Conservation (phyloP, 2,888 invertebrate species). For the Andrena bucephala region DNA sequence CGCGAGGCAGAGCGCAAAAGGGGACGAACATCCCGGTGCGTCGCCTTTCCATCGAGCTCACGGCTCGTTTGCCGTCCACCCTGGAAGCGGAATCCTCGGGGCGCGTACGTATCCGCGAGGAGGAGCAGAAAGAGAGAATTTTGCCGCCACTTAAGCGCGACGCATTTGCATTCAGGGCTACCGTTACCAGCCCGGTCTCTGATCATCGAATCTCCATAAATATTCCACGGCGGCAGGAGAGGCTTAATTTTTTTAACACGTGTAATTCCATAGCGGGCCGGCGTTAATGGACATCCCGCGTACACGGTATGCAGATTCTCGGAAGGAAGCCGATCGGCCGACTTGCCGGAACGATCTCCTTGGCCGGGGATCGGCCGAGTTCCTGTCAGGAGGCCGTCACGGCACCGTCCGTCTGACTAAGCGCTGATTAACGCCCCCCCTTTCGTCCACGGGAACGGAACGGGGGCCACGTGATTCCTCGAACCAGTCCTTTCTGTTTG, state of each 20-base stretch:
- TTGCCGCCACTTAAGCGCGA: conserved; percentile 77
- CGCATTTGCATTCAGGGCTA: conserved; percentile 82
- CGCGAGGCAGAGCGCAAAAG: conserved; percentile 18
- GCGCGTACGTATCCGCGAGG: conserved; percentile 56
- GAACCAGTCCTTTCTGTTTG: conserved; percentile 18
- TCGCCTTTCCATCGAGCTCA: conserved; percentile 51
- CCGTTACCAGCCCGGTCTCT: conserved; percentile 77
- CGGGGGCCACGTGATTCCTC: conserved; percentile 21
- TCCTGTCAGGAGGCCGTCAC: conserved; percentile 53
- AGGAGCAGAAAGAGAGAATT: conserved; percentile 47
- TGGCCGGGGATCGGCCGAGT: conserved; percentile 30
- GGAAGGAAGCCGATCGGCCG: conserved; percentile 67
- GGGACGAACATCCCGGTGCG: conserved; percentile 12
- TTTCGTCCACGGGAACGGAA: conserved; percentile 43
- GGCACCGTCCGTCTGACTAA: conserved; percentile 65
- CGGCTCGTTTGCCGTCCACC: conserved; percentile 69
- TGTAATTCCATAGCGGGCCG: conserved; percentile 76
- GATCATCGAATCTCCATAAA: conserved; percentile 78
- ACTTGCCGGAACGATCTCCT: conserved; percentile 55
- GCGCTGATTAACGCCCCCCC: conserved; percentile 58
- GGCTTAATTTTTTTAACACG: conserved; percentile 80
- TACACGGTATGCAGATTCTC: conserved; percentile 76
- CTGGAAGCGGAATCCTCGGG: conserved; percentile 55
- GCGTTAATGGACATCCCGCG: conserved; percentile 79
- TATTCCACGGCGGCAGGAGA: conserved; percentile 63